A percentile compares a stretch with the other conserved stretches of the same genome.
phyloP scores from a whole-genome alignment of 1,140 invertebrate genomes.

The Cardiocondyla obscurior region DNA sequence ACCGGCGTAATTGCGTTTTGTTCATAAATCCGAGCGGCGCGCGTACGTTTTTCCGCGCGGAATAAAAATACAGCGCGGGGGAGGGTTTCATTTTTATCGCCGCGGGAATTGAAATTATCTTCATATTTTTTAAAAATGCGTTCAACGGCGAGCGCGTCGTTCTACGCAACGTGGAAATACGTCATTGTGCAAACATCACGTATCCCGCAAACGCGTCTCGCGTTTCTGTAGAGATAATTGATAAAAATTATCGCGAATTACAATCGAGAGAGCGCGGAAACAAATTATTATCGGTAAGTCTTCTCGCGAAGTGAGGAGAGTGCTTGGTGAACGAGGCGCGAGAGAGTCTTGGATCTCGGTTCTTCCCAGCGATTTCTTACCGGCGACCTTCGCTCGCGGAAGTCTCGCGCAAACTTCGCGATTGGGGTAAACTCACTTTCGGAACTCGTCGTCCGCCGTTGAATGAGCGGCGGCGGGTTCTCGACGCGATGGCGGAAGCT shows the following conservation, averaged over 20 bases:
- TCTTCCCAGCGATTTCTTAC: conserved; percentile 34
- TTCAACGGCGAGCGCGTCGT: neutral
- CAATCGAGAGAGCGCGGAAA: conserved; percentile 10
- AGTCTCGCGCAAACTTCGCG: conserved; percentile 42
- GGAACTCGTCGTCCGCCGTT: conserved; percentile 42
- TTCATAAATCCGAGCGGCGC: conserved; percentile 21
- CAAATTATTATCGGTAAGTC: conserved; percentile 42
- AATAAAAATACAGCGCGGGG: neutral
- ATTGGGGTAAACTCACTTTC: conserved; percentile 65
- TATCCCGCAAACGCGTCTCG: no score
- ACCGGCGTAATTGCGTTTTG: conserved; percentile 38
- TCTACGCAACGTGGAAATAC: neutral
- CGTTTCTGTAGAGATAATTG: neutral
- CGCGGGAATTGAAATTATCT: neutral
- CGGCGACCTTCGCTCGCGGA: conserved; percentile 42
- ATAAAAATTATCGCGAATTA: conserved; percentile 40
- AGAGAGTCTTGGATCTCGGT: neutral
- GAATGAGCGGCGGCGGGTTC: conserved; percentile 39
- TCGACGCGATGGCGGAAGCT: neutral
- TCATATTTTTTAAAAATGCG: neutral
- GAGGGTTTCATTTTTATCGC: conserved; percentile 33
- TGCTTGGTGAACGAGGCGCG: neutral
- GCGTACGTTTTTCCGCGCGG: neutral
- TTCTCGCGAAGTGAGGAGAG: neutral
- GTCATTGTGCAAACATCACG: neutral